phyloP scores from a whole-genome alignment of 1,140 invertebrate species.

The Aphelinus atriplicis region DNA sequence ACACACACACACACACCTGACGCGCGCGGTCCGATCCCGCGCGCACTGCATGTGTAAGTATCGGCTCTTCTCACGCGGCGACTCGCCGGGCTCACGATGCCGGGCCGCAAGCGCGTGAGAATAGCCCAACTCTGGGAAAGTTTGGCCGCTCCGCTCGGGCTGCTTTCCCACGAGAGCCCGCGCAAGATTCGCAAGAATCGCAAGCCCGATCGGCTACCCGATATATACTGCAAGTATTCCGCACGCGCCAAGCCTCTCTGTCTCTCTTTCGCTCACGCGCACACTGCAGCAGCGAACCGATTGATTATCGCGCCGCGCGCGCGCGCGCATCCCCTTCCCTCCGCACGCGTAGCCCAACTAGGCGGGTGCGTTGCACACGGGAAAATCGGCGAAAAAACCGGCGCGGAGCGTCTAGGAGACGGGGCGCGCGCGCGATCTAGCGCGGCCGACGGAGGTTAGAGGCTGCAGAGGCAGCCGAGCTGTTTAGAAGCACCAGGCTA shows the following conservation, averaged over 20 bases:
- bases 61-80: constrained; percentile 23
- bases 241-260: neutral
- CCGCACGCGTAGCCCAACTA: too few species aligned
- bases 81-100: neutral
- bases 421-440: constrained; percentile 18
- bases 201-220: too few species aligned
- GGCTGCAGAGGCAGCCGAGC: constrained; percentile 49
- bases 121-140: constrained; percentile 43
- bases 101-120: neutral
- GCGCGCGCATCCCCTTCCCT: neutral
- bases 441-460: constrained; percentile 27
- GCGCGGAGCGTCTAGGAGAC: neutral
- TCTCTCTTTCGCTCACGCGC: neutral
- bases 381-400: too few species aligned
- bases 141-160: constrained; percentile 18
- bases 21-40: neutral
- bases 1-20: neutral
- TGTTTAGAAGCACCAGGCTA: constrained; percentile 59
- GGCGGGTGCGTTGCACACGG: too few species aligned
- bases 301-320: too few species aligned
- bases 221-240: too few species aligned
- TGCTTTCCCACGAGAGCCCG: constrained; percentile 43
- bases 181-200: too few species aligned
- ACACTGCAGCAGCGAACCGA: too few species aligned
- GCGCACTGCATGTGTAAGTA: neutral